Percentiles rank a stretch among this genome's conserved stretches.
Evolutionary conservation across 1,140 invertebrate species (phyloP).

Genomic region (Drosophila equinoxialis): DNA sequence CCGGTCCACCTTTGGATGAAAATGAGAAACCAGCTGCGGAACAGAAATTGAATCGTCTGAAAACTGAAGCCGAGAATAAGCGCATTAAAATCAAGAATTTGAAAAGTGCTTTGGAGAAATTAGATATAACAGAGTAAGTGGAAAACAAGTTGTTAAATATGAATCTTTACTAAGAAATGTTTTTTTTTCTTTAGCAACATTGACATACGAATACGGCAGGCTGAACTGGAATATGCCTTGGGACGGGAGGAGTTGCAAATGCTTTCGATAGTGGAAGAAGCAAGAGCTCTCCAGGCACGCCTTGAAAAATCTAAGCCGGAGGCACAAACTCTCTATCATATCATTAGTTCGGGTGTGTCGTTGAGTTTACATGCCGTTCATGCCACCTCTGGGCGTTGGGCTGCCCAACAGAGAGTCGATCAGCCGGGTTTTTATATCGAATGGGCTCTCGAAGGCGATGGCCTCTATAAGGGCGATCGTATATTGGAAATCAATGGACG

Average conservation of each 20-base stretch:
- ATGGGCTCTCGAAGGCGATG: constrained; percentile 90
- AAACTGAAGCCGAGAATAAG: constrained; percentile 89
- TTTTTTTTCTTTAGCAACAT: constrained; percentile 87
- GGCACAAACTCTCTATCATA: constrained; percentile 72
- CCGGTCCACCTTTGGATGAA: constrained; percentile 78
- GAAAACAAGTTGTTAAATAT: not conserved
- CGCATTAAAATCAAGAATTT: constrained; percentile 89
- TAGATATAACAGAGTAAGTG: constrained; percentile 90
- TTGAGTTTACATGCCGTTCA: constrained; percentile 87
- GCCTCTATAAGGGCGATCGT: constrained; percentile 90
- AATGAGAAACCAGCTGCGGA: constrained; percentile 84
- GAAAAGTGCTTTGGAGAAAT: constrained; percentile 88
- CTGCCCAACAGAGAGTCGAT: constrained; percentile 85
- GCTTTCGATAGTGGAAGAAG: constrained; percentile 92
- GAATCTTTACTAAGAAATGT: not conserved
- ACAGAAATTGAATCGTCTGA: constrained; percentile 86
- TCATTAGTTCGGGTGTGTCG: constrained; percentile 81
- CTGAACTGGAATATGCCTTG: constrained; percentile 93
- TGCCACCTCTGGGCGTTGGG: constrained; percentile 86
- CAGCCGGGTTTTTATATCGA: constrained; percentile 87
- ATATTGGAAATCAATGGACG: constrained; percentile 93
- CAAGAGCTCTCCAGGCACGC: constrained; percentile 89
- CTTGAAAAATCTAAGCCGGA: constrained; percentile 86
- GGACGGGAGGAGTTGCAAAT: constrained; percentile 94
- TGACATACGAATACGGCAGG: constrained; percentile 94